phyloP scores from a whole-genome alignment of 2,797 vertebrate genomes.

The Phoeniculus purpureus region DNA sequence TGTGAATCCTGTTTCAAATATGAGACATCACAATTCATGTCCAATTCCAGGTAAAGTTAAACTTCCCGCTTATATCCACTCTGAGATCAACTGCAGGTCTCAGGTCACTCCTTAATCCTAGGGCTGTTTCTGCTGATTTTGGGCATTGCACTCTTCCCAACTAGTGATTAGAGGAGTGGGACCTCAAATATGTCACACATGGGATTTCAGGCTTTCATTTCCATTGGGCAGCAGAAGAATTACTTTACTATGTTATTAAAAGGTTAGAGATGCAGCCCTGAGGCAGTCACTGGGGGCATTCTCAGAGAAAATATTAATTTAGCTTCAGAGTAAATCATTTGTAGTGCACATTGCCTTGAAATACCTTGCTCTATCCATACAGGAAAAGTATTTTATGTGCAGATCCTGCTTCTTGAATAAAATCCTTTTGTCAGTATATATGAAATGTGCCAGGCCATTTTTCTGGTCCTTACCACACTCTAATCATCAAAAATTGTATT shows the following conservation, averaged over 20 bases:
- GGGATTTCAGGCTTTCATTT: not conserved
- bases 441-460: not conserved
- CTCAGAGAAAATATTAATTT: not conserved
- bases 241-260: not conserved
- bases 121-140: not conserved
- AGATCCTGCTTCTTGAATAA: not conserved
- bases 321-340: not conserved
- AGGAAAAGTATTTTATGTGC: not conserved
- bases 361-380: not conserved
- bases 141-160: not conserved
- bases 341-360: not conserved
- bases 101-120: not conserved
- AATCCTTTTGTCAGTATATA: not conserved
- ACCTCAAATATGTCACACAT: not conserved
- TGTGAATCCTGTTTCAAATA: not conserved
- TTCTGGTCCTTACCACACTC: not conserved
- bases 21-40: not conserved
- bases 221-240: not conserved
- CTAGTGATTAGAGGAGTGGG: not conserved
- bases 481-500: conserved; percentile 8
- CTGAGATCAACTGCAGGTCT: not conserved
- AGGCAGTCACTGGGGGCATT: not conserved
- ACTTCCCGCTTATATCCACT: not conserved
- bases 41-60: not conserved
- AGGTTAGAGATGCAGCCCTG: not conserved